phyloP scores from a whole-genome alignment of 2,888 invertebrate genomes.

The Drosophila prostipennis region DNA sequence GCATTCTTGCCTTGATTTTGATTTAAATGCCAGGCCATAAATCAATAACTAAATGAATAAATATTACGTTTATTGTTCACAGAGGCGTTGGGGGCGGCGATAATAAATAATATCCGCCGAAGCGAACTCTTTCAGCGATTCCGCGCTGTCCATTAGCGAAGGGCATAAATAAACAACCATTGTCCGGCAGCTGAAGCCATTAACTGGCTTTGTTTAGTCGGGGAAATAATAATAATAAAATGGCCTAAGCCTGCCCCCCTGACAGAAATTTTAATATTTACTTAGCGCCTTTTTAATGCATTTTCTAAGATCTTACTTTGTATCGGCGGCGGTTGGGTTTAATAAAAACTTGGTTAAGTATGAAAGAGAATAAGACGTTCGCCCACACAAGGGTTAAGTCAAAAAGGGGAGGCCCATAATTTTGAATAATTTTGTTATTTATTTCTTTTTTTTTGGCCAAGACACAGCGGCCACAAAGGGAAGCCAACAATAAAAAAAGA shows the following conservation, averaged over 20 bases:
- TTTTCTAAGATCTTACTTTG: slow-evolving; percentile 64
- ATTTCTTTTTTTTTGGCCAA: slow-evolving; percentile 39
- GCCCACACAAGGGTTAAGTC: slow-evolving; percentile 64
- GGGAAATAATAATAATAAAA: slow-evolving; percentile 62
- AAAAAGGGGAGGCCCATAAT: slow-evolving; percentile 56
- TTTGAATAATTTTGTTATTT: slow-evolving; percentile 73
- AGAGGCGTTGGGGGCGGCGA: slow-evolving; percentile 23
- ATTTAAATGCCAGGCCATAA: slow-evolving; percentile 69
- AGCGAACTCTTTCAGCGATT: slow-evolving; percentile 50
- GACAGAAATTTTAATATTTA: slow-evolving; percentile 73
- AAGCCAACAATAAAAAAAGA: slow-evolving; percentile 68
- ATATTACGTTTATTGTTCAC: slow-evolving; percentile 58
- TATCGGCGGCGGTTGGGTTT: slow-evolving; percentile 32
- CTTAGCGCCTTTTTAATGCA: slow-evolving; percentile 67
- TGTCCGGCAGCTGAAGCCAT: slow-evolving; percentile 54
- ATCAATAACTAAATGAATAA: slow-evolving; percentile 73
- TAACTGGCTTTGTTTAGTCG: slow-evolving; percentile 70
- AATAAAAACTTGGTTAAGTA: slow-evolving; percentile 70
- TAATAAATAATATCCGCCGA: slow-evolving; percentile 64
- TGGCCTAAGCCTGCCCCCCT: slow-evolving; percentile 59
- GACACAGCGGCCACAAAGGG: slow-evolving; percentile 50
- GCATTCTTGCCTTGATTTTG: slow-evolving; percentile 66
- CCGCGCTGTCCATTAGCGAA: slow-evolving; percentile 68
- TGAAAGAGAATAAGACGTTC: slow-evolving; percentile 17
- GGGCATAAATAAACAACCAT: slow-evolving; percentile 64